Conservation (phyloP, 2,888 invertebrate species). For the Papilio elwesi region DNA sequence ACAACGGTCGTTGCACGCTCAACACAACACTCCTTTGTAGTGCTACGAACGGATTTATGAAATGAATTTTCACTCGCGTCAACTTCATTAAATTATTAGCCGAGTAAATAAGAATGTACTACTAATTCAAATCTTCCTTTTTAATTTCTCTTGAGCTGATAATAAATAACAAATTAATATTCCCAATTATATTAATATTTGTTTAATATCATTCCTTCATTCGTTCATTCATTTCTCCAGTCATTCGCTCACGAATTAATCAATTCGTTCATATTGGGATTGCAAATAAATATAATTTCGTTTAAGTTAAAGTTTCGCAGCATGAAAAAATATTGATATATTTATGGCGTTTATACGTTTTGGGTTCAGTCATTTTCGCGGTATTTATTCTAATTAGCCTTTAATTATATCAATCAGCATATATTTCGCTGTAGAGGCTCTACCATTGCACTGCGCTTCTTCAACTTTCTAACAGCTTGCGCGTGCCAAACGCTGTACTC, state of each 20-base stretch:
- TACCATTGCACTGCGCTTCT: slow-evolving; percentile 19
- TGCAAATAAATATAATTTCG: too few relatives aligned
- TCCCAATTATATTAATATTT: too few relatives aligned
- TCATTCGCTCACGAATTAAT: too few relatives aligned
- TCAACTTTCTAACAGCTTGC: slow-evolving; percentile 26
- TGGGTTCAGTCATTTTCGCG: too few relatives aligned
- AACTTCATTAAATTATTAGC: slow-evolving; percentile 5
- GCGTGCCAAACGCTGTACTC: slow-evolving; percentile 28
- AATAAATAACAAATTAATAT: too few relatives aligned
- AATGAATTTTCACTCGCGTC: not conserved
- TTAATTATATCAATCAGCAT: not conserved
- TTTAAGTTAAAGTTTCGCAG: too few relatives aligned
- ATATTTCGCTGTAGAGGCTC: not conserved
- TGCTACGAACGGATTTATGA: slow-evolving; percentile 12
- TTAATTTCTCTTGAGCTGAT: not conserved
- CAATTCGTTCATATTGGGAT: too few relatives aligned
- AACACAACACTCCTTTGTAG: slow-evolving; percentile 1
- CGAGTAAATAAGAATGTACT: not conserved
- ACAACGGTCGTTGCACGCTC: not conserved
- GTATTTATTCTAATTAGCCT: too few relatives aligned
- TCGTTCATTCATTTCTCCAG: too few relatives aligned
- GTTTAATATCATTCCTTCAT: too few relatives aligned
- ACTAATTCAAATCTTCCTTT: not conserved
- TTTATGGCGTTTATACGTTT: too few relatives aligned
- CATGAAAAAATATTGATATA: too few relatives aligned